Base-by-base conservation (phyloP, 2,888 invertebrate genomes). In the Cataglyphis cursor region DNA sequence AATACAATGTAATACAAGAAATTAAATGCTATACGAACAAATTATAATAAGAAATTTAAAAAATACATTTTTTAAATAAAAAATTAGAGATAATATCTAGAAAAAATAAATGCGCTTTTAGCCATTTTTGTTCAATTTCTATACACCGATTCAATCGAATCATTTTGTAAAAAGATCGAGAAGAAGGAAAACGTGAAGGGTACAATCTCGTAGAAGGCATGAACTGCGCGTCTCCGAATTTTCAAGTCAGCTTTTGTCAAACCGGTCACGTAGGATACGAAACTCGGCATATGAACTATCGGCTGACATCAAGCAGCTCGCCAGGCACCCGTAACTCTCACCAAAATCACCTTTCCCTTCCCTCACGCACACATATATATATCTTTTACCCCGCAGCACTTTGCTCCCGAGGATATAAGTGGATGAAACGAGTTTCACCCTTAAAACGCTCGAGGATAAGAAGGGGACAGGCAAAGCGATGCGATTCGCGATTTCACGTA, bases 241-340 rank as follows among this genome's bases (percentile, higher is more conserved):
- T 90, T 90, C 88, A 87, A 89, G 88, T 86, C 81, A 70, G 70
- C 84, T 87, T 89, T 92, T 90, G 90, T 89, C 85, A 90, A 85
- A 83, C 88, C 86, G 85, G 88, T 90, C 91, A 91, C 92, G 92
- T 92, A 90, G 82, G 81, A 82, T 84, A 87, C 89, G 92, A 91
- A 91, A 92, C 89, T 90, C 90, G 88, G 88, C 90, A 90, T 91
- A 91, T 90, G 90, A 92, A 92, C 92, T 91, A 92, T 92, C 90
- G 90, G 88, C 87, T 90, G 89, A 90, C 91, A 92, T 91, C 91
- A 88, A 90, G 87, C 86, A 89, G 83, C 78, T 68, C 75, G 83
- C 82, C 82, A 81, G 78, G 75, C 86, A 54, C 80, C 83, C 65
- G 70, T 83, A 48, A 68, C 80, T 82, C 70, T 28, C 80, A 59